A percentile compares a stretch with the other conserved stretches of the same genome.
Conservation (phyloP, 2,888 invertebrate species). For the Schizaphis graminum region DNA sequence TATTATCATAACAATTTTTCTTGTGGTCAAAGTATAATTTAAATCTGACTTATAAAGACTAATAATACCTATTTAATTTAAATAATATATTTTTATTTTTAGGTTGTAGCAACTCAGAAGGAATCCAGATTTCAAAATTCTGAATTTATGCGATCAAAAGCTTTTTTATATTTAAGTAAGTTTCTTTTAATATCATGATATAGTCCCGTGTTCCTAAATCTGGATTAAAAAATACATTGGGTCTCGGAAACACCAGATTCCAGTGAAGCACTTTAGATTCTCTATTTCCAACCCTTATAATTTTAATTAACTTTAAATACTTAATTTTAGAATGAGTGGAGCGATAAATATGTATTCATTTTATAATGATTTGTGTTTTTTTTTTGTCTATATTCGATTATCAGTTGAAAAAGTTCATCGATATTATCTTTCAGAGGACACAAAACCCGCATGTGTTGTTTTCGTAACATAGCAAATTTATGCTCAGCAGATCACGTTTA, state of each 20-base stretch:
- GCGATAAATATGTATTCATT: no score
- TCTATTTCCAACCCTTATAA: neutral
- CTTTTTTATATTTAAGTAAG: neutral
- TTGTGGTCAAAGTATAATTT: neutral
- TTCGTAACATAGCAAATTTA: no score
- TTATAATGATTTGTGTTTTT: no score
- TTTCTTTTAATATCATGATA: neutral
- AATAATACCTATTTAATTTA: neutral
- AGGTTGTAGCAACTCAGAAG: neutral
- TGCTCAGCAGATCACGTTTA: no score
- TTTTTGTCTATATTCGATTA: no score
- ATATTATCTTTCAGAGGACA: no score
- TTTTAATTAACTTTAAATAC: neutral
- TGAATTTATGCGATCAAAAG: neutral
- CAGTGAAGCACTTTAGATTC: neutral
- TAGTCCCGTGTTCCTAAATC: neutral
- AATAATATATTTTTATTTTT: neutral
- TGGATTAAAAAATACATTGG: neutral
- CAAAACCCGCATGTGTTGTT: no score
- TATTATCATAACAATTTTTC: neutral
- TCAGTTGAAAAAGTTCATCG: no score
- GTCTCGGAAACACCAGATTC: neutral
- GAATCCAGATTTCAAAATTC: neutral
- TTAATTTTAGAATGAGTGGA: neutral
- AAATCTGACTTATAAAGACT: neutral